These are phyloP conservation scores for Manis javanica DNA, from an alignment of 2,797 vertebrate genomes.

Conservation along the genomic window DNA sequence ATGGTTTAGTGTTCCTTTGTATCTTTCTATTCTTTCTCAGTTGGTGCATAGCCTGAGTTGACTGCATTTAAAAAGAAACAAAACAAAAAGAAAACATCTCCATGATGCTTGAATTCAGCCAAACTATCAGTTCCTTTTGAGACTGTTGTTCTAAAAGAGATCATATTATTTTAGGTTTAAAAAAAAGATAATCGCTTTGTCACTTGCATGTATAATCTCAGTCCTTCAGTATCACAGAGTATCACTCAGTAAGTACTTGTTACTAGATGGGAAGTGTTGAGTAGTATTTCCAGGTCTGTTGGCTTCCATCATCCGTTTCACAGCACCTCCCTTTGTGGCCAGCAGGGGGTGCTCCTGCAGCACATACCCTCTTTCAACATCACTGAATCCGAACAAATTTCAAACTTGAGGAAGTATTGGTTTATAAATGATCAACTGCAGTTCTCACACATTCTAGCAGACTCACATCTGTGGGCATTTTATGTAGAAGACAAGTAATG, in stretches of 20 bases:
- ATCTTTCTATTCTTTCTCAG: neutral
- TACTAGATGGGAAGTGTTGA: neutral
- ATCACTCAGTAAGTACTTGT: neutral
- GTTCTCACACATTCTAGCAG: conserved; percentile 83
- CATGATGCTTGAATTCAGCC: neutral
- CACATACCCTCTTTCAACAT: neutral
- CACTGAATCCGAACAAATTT: neutral
- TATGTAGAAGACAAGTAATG: conserved; percentile 89
- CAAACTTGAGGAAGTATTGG: conserved; percentile 80
- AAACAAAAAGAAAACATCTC: neutral
- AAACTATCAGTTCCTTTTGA: neutral
- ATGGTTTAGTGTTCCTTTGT: neutral
- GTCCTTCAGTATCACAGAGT: neutral
- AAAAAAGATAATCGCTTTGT: neutral
- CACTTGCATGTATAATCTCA: neutral
- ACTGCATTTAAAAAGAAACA: neutral
- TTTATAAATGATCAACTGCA: conserved; percentile 86
- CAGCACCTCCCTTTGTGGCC: conserved; percentile 37
- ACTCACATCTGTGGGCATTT: conserved; percentile 88
- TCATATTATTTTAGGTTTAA: neutral
- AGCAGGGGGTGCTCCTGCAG: conserved; percentile 86
- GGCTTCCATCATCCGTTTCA: neutral
- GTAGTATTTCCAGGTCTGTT: neutral
- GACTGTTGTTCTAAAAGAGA: conserved; percentile 17
- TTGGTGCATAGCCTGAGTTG: neutral